A percentile compares a stretch with the other conserved stretches of the same genome.
These are phyloP conservation scores for Corythornis vintsioides DNA, from an alignment of 2,113 vertebrate species.

Conservation along the genomic window DNA sequence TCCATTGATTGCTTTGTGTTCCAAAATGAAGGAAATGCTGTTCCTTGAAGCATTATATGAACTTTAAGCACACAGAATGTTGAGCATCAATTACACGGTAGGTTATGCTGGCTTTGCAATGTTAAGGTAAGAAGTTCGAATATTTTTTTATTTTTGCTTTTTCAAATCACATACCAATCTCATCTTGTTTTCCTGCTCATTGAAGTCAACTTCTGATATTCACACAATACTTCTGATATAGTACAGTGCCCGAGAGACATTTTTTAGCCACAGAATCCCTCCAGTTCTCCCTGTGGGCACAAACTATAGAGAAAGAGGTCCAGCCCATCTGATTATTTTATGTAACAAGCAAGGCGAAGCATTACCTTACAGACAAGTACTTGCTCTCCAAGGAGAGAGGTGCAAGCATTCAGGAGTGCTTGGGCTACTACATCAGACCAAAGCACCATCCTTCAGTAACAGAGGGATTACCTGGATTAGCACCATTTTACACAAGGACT, in stretches of 20 bases:
- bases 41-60: neutral
- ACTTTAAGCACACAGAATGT: neutral
- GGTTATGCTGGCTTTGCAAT: neutral
- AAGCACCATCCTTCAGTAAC: neutral
- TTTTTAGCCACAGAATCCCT: neutral
- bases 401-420: neutral
- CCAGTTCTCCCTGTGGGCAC: neutral
- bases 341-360: neutral
- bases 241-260: neutral
- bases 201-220: neutral
- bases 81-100: neutral
- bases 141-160: neutral
- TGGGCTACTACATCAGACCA: neutral
- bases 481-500: neutral
- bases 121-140: neutral
- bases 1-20: neutral
- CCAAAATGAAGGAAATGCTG: neutral
- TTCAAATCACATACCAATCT: neutral
- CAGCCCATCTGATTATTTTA: neutral
- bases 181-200: neutral
- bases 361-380: neutral
- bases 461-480: slow-evolving; percentile 1
- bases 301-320: neutral
- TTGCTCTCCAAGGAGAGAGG: neutral
- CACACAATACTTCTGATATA: neutral